Conservation (phyloP, 2,888 invertebrate genomes). For the Sceliomorpha sp. region DNA sequence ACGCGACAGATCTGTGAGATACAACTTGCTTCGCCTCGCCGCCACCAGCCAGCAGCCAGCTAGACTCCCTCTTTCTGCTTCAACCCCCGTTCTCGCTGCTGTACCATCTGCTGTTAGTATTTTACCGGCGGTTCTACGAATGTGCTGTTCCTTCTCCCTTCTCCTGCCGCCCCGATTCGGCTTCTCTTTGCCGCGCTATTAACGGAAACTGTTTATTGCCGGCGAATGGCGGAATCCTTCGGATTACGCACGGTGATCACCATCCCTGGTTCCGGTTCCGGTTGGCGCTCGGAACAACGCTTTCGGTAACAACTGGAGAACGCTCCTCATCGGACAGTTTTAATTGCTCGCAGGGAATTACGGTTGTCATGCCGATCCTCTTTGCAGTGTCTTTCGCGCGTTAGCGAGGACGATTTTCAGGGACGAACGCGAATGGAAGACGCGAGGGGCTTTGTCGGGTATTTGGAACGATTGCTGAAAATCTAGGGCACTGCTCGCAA, state of each 20-base stretch:
- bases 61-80: slow-evolving; percentile 50
- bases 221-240: slow-evolving; percentile 68
- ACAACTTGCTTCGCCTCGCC: slow-evolving; percentile 78
- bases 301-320: slow-evolving; percentile 52
- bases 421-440: too few species aligned
- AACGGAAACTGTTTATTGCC: slow-evolving; percentile 77
- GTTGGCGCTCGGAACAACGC: slow-evolving; percentile 22
- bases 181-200: slow-evolving; percentile 67
- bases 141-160: slow-evolving; percentile 61
- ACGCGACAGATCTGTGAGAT: slow-evolving; percentile 80
- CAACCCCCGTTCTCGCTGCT: slow-evolving; percentile 48
- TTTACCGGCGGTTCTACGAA: slow-evolving; percentile 74
- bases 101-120: slow-evolving; percentile 80
- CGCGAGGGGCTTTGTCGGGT: too few species aligned
- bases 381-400: too few species aligned
- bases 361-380: slow-evolving; percentile 28
- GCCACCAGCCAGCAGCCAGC: slow-evolving; percentile 65
- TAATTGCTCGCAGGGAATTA: slow-evolving; percentile 39
- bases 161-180: slow-evolving; percentile 52
- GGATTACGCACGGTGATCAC: slow-evolving; percentile 63
- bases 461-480: too few species aligned
- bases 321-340: slow-evolving; percentile 33
- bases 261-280: slow-evolving; percentile 54
- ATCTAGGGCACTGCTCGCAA: too few species aligned
- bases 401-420: too few species aligned